These are phyloP conservation scores for Charaxes varanes DNA, from an alignment of 1,140 invertebrate genomes.

Conservation along the genomic window DNA sequence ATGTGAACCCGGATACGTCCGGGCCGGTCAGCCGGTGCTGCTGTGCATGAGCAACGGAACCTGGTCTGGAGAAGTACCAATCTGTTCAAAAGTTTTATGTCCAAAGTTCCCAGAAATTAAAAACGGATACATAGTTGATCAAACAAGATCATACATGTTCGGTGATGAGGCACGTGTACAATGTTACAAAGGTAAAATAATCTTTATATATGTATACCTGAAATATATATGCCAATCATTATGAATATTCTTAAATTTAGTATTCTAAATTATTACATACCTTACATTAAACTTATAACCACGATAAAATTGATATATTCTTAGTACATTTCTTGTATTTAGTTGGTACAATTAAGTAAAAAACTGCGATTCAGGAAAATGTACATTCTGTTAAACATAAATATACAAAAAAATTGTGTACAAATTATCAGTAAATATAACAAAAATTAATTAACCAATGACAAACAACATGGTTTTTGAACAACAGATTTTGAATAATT, in stretches of 20 bases:
- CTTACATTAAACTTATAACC: too few relatives aligned
- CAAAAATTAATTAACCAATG: too few relatives aligned
- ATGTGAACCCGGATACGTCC: slow-evolving; percentile 94
- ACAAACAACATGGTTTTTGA: too few relatives aligned
- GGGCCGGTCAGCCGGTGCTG: slow-evolving; percentile 91
- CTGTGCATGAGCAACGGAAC: slow-evolving; percentile 97
- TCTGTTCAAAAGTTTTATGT: slow-evolving; percentile 90
- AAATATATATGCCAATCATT: not conserved
- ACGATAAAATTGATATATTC: too few relatives aligned
- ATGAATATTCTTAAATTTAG: slow-evolving; percentile 1
- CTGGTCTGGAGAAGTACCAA: slow-evolving; percentile 94
- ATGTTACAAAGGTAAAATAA: slow-evolving; percentile 87
- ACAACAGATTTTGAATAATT: too few relatives aligned
- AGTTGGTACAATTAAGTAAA: too few relatives aligned
- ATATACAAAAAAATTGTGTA: too few relatives aligned
- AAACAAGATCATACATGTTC: slow-evolving; percentile 84
- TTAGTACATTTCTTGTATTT: too few relatives aligned
- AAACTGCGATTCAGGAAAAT: too few relatives aligned
- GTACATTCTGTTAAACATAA: too few relatives aligned
- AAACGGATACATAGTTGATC: slow-evolving; percentile 89
- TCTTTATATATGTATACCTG: slow-evolving; percentile 4
- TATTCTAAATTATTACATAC: too few relatives aligned
- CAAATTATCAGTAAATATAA: too few relatives aligned
- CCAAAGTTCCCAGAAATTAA: slow-evolving; percentile 87
- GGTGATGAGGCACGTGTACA: slow-evolving; percentile 95